Evolutionary conservation across 2,888 invertebrate species (phyloP), one percentile per base, ranked within the genome.

Genomic region (Sarcophaga caerulescens): DNA sequence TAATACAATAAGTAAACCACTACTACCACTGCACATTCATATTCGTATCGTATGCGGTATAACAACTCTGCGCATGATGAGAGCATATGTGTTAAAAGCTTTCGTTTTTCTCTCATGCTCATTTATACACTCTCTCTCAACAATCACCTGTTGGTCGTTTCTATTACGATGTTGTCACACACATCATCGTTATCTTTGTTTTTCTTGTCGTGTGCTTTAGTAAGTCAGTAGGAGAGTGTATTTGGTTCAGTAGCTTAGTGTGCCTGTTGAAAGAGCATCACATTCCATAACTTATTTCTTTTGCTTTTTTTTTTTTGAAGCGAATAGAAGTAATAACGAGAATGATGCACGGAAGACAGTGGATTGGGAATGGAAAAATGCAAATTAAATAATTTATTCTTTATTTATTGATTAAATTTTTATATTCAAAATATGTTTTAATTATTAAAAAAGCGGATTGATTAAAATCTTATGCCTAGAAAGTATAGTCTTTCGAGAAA

Each of bases 61-160:
- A 90, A 85, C 71, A 89, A 91, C 91, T 92, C 91, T 3, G 52
- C 52, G 52, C 52, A 52, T 52, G 4, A 52, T 52, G 12, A 52
- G 17, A 52, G 17, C 52, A 52, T 52, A 17, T 3, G 17, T 14
- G 17, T 3, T 35, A 52, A 52, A 52, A 52, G 52, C 52, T 52
- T 52, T 52, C 17, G 14, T 52, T 52, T 4, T 14, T 8, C 52
- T 14, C 52, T 52, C 5, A 14, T 52, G 1, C 5, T 52, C 1
- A 4, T 1, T 52, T 1, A 14, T 17, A 14, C 5, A 14, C 17
- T 52, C 17, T 52, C 52, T 52, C 52, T 52, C 74, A 68, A 77
- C 14, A 77, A 68, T 35, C 77, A 77, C 77, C 69, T 77, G 77
- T 77, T 77, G 77, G 35, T 66, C 60, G 45, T 52, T 52, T 52